These are phyloP conservation scores for Caenorhabditis brenneri DNA, from an alignment of 1,140 invertebrate species.

Conservation along the genomic window DNA sequence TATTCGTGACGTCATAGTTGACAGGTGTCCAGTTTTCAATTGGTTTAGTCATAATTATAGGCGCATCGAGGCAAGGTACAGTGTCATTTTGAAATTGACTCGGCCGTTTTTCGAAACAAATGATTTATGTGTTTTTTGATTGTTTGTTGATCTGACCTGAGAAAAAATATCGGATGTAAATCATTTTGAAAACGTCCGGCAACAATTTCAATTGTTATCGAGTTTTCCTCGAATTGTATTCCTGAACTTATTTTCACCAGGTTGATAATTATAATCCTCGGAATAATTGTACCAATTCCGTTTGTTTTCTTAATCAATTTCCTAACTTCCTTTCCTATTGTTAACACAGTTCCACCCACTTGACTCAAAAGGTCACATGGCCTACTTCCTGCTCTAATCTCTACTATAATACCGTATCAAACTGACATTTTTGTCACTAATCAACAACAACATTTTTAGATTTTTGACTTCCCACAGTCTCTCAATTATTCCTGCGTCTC, in stretches of 20 bases:
- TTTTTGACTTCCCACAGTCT: not conserved
- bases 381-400: not conserved
- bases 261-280: too few relatives aligned
- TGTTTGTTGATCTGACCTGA: too few relatives aligned
- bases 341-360: not conserved
- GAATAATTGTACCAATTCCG: too few relatives aligned
- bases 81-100: not conserved
- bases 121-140: not conserved
- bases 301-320: too few relatives aligned
- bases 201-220: too few relatives aligned
- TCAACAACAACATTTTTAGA: conserved; percentile 21
- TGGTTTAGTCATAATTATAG: conserved; percentile 40
- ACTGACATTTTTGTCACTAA: not conserved
- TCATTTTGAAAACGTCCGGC: too few relatives aligned
- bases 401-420: not conserved
- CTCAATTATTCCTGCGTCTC: not conserved
- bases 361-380: not conserved
- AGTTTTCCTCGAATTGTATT: too few relatives aligned
- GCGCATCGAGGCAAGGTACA: not conserved
- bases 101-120: not conserved
- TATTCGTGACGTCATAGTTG: not conserved
- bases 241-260: too few relatives aligned
- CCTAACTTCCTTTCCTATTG: too few relatives aligned
- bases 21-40: not conserved
- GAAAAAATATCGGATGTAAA: too few relatives aligned